Base-by-base conservation (phyloP, 2,113 vertebrate species). In the Pantherophis guttatus region DNA sequence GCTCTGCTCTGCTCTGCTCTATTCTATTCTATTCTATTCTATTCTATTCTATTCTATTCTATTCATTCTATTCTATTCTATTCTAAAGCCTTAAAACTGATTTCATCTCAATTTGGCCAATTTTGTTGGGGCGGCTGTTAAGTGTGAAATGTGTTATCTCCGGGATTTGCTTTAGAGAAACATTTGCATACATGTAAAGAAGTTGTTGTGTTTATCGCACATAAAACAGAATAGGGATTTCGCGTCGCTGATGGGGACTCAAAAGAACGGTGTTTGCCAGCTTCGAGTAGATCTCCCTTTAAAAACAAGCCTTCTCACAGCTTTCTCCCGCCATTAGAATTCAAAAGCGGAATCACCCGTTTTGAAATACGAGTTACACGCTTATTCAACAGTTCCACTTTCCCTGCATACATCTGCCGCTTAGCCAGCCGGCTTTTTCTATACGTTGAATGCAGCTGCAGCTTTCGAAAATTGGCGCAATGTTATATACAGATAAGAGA, bases 361-460 rank as follows among this genome's bases (percentile, higher is more conserved):
- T 90, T 90, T 81, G 70, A 86, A 93, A 50, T 55, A 85, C 58
- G 75, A 91, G 44, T 91, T 86, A 21, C 19, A 91, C 57, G 19
- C 39, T 86, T 86, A 86, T 91, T 58, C 90, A 86, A 86, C 75
- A 86, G 54, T 58, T 58, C 90, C 75, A 24, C 13, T 86, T 91
- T 39, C 75, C 75, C 13, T 86, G 29, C 10, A n/a, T 86, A 86
- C 39, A 86, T 86, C 70, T 44, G 90, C 55, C 75, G 3, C 29
- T 53, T 26, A 9, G 48, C 55, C 75, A 86, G 53, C 75, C 90
- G 29, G n/a, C 33, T 3, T 29, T 57, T 48, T 48, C 57, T 86
- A 58, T 86, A 65, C 24, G 7, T 39, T 21, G 70, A 15, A 15
- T 81, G 70, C 33, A 81, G 70, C 50, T 88, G n/a, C 70, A 39